These are phyloP conservation scores for Rhopalosiphum padi DNA, from an alignment of 1,140 invertebrate species.

Conservation along the genomic window DNA sequence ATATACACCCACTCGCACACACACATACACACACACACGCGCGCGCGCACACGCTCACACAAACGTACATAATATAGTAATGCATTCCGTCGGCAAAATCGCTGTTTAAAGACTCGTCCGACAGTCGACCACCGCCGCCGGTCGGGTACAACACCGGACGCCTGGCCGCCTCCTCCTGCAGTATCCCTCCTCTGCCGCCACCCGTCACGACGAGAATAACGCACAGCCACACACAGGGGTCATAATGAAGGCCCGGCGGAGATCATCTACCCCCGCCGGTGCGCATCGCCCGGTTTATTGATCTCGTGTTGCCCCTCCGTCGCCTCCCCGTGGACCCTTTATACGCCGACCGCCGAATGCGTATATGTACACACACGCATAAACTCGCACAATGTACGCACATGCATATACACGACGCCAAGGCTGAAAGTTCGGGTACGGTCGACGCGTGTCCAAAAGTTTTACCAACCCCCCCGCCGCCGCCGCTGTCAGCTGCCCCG, in stretches of 20 bases:
- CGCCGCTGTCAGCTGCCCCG: background rate
- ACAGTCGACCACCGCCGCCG: slow-evolving; percentile 8
- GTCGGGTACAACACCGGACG: slow-evolving; percentile 9
- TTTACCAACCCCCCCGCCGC: background rate
- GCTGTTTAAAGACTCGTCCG: slow-evolving; percentile 11
- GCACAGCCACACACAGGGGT: slow-evolving; percentile 33
- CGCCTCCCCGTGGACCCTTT: background rate
- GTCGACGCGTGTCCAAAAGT: slow-evolving; percentile 48
- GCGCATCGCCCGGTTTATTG: slow-evolving; percentile 58
- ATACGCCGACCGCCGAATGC: slow-evolving; percentile 39
- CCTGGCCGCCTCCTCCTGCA: background rate
- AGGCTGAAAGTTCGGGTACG: slow-evolving; percentile 45
- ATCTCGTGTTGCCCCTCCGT: slow-evolving; percentile 40
- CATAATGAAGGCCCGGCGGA: slow-evolving; percentile 55
- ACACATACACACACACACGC: no score
- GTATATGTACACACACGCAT: background rate
- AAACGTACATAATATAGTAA: background rate
- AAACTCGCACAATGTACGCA: background rate
- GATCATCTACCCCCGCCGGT: slow-evolving; percentile 45
- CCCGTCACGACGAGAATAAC: background rate
- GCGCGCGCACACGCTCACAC: no score
- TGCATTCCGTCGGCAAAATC: background rate
- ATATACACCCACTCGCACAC: no score
- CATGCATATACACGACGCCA: background rate
- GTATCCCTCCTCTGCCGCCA: background rate